Base-by-base conservation (phyloP, 2,113 vertebrate genomes). In the Galemys pyrenaicus region DNA sequence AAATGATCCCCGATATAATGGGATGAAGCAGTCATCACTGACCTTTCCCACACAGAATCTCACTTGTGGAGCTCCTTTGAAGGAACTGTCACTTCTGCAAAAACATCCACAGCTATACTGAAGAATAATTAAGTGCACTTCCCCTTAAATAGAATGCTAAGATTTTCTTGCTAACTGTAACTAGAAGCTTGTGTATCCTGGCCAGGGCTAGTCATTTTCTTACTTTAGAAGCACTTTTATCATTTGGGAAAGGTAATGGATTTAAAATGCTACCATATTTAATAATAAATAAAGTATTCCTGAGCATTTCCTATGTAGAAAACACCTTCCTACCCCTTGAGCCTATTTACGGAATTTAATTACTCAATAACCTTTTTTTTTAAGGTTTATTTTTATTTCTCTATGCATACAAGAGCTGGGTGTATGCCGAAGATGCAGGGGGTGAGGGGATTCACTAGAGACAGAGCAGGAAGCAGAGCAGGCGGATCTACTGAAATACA, bases 101-200 rank as follows among this genome's bases (percentile, higher is more conserved):
- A 44, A 24, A 30, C 28, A 2, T 1, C 17, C 32, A n/a, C 11
- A 5, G 30, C 16, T 1, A 13, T 10, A 5, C 0, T n/a, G 10
- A 78, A 74, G 41, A 44, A 26, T 19, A 30, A 80, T 19, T 17
- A 67, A 79, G 39, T 74, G 17, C 12, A 1, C 22, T 20, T 67
- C 39, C 80, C 81, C 65, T 77, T 11, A 26, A 9, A 39, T 0
- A 46, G 28, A 79, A 73, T 6, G 56, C 19, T 22, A 26, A 54
- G 2, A 13, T 26, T 16, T 1, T 9, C 68, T 54, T 28, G 32
- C 44, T 74, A 37, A 49, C n/a, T 7, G 83, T 73, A 35, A 56
- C n/a, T 9, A 89, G 49, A 35, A 51, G 41, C 54, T 9, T 6
- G 15, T 51, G 62, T 37, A 20, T 41, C 30, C 9, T 39, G 58